phyloP scores from a whole-genome alignment of 2,888 invertebrate genomes.

The Julus scandinavius region DNA sequence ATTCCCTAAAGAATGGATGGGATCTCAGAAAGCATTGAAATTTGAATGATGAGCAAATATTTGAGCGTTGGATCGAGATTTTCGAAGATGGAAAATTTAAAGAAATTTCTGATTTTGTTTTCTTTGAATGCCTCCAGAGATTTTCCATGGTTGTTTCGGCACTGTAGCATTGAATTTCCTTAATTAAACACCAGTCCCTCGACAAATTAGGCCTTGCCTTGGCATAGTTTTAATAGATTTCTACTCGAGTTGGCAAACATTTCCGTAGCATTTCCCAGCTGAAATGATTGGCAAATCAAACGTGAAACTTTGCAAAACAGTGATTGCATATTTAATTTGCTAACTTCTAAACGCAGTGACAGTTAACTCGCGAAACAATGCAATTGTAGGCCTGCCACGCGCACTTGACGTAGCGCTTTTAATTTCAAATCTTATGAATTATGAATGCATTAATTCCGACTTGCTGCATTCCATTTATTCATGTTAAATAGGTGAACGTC shows the following conservation, averaged over 20 bases:
- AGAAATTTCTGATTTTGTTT: conserved; percentile 3
- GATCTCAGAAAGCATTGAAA: neutral
- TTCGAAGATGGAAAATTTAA: neutral
- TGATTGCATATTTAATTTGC: conserved; percentile 34
- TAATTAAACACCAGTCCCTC: conserved; percentile 38
- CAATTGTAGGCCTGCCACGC: neutral
- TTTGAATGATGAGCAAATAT: conserved; percentile 41
- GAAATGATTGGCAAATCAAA: conserved; percentile 38
- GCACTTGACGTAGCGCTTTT: neutral
- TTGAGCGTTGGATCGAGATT: neutral
- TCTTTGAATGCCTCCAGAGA: neutral
- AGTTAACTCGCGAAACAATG: neutral
- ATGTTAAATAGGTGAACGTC: neutral
- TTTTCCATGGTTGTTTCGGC: neutral
- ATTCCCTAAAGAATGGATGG: neutral
- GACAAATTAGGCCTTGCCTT: neutral
- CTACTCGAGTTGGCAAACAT: conserved; percentile 1
- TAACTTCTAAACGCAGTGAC: neutral
- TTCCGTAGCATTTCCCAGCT: neutral
- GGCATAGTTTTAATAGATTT: conserved; percentile 33
- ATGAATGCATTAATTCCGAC: neutral
- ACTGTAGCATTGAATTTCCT: neutral
- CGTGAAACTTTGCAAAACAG: conserved; percentile 27
- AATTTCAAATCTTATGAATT: neutral
- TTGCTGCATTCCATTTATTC: neutral